Base-by-base conservation (phyloP, 2,113 vertebrate species). In the Mionectes macconnelli region DNA sequence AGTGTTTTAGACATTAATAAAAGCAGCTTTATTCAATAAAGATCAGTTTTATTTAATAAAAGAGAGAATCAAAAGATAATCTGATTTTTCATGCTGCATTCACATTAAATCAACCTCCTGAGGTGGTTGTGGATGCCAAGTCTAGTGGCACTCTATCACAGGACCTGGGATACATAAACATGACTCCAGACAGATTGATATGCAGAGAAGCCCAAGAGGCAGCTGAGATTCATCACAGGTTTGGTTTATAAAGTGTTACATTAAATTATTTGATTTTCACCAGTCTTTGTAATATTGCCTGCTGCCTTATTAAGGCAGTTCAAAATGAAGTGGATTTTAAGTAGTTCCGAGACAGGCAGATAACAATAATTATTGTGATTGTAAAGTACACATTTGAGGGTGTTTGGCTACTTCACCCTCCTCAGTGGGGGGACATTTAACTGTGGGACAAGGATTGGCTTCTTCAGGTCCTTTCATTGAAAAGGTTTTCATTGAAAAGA, bases 1-100 rank as follows among this genome's bases (percentile, higher is more conserved):
- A 68, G 33, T 93, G 94, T 95, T 94, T 93, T 88, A 74, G 92
- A 69, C 96, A 97, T 97, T 97, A 98, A 97, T 97, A 97, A 97
- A 97, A 97, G 87, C 55, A 72, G 90, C 75, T 94, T 96, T 93
- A 97, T 89, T 97, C 86, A 95, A 96, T 97, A 89, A 95, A 89
- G 95, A 95, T 85, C 92, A 69, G 78, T 93, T 93, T 97, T 95
- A 97, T 97, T 94, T 87, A 97, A 97, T 97, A 96, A 97, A 95
- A 87, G 93, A 91, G 68, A 92, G 63, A 96, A 93, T 96, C 79
- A 91, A 91, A 96, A 94, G 72, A 81, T 95, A 96, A 97, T 92
- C 52, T 81, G 89, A 95, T 96, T 96, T 87, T 94, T 90, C 92
- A 73, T 94, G 86, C 91, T 83, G 89, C 73, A 70, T 91, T 96